Conservation (phyloP, 2,888 invertebrate species). For the Cordilura impudica region DNA sequence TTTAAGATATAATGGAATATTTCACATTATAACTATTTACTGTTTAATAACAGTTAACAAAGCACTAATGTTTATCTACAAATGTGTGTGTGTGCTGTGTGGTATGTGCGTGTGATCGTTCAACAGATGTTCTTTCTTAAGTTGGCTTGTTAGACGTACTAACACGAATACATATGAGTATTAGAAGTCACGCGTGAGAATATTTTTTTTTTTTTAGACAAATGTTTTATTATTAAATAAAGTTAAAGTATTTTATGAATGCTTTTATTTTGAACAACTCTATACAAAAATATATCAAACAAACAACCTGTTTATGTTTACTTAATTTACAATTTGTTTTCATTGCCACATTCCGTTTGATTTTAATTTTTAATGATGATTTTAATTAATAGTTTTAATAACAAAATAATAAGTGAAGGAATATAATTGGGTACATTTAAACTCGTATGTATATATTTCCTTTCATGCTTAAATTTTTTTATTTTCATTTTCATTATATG, state of each 20-base stretch:
- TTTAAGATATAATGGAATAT: too few relatives aligned
- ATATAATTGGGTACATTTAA: too few relatives aligned
- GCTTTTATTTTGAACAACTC: background rate
- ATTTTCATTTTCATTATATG: too few relatives aligned
- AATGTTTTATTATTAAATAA: background rate
- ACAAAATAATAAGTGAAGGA: too few relatives aligned
- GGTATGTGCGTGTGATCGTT: background rate
- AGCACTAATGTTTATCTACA: too few relatives aligned
- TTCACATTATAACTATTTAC: too few relatives aligned
- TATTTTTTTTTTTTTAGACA: constrained; percentile 2
- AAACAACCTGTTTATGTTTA: background rate
- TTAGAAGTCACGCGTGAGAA: constrained; percentile 42
- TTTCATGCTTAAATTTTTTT: too few relatives aligned
- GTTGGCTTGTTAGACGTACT: background rate
- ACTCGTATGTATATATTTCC: too few relatives aligned
- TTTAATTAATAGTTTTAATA: too few relatives aligned
- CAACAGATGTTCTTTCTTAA: constrained; percentile 22
- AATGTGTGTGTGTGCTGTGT: too few relatives aligned
- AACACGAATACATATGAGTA: background rate
- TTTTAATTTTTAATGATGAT: too few relatives aligned
- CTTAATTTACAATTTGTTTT: background rate
- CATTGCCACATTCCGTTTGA: background rate
- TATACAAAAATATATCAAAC: background rate
- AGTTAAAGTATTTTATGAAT: background rate
- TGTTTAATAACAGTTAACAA: too few relatives aligned